Evolutionary conservation across 1,140 invertebrate species (phyloP).

Genomic region (Drosophila elegans): DNA sequence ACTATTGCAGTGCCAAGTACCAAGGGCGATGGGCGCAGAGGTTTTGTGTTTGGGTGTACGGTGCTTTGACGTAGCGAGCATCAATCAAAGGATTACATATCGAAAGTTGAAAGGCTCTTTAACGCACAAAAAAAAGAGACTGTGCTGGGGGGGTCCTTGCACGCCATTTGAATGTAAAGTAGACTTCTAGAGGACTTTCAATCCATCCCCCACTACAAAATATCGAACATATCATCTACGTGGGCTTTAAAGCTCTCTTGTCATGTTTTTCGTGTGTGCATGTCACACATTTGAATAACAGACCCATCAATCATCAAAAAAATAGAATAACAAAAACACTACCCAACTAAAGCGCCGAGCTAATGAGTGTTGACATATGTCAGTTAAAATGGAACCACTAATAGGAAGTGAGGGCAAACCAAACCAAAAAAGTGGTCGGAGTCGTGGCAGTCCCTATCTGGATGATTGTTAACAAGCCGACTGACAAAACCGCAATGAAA

Average conservation of each 20-base stretch:
- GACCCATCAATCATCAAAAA: conserved; percentile 67
- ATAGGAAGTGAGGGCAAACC: conserved; percentile 4
- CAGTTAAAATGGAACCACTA: conserved; percentile 23
- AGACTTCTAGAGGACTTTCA: conserved; percentile 30
- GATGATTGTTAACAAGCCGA: conserved; percentile 58
- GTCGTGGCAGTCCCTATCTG: conserved; percentile 7
- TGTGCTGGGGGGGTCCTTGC: conserved; percentile 9
- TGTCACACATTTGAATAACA: conserved; percentile 63
- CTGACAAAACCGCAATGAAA: conserved; percentile 62
- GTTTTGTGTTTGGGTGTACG: conserved; percentile 28
- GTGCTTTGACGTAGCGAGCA: conserved; percentile 64
- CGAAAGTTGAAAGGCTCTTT: conserved; percentile 74
- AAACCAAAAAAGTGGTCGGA: conserved; percentile 16
- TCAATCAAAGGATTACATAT: conserved; percentile 83
- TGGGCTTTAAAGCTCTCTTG: conserved; percentile 61
- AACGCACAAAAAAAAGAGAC: conserved; percentile 49
- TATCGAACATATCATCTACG: conserved; percentile 43
- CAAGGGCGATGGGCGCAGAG: conserved; percentile 42
- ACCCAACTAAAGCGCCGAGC: conserved; percentile 30
- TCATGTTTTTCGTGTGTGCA: conserved; percentile 33
- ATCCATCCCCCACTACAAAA: conserved; percentile 5
- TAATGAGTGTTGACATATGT: conserved; percentile 70
- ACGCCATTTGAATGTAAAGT: conserved; percentile 78
- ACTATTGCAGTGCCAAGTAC: conserved; percentile 18
- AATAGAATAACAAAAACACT: conserved; percentile 20